Base-by-base conservation (phyloP, 2,113 vertebrate genomes). In the Hucho hucho region DNA sequence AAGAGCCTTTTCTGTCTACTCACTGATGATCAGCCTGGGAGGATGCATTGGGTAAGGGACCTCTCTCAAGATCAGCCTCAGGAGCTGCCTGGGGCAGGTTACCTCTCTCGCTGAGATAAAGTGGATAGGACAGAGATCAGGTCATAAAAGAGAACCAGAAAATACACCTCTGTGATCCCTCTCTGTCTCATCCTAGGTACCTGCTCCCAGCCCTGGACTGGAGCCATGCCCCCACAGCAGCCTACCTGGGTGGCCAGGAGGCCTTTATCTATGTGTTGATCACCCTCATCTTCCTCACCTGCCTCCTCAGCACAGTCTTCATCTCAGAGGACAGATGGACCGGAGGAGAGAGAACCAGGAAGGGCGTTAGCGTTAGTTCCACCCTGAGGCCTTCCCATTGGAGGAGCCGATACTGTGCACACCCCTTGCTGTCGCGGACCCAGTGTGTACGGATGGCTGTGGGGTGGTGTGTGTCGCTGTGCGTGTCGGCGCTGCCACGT, bases 21-120 rank as follows among this genome's bases (percentile, higher is more conserved):
- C 95, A 79, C 91, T 97, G 81, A 95, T 96, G 94, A 88, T 96
- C 89, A 95, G 95, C 89, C 66, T 96, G 1, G 95, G 96, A 0
- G 96, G 95, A 81, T 96, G 95, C 81, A 79, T 97, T 0, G 96
- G 95, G 4, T 72, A 61, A 14, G 56, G 25, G n/a, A 47, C 24
- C 14, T 53, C 13, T 66, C 66, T 68, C 16, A 32, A 6, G 1
- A 61, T n/a, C 20, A 24, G n/a, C 22, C 16, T 61, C 20, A 61
- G 20, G 20, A 32, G 32, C 32, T 61, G 59, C 20, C 6, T 61
- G 20, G 18, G 18, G 11, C 22, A 24, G 59, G 6, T n/a, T 9
- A n/a, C 9, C 4, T 63, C 9, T 63, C 6, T 18, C 14, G 9
- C 47, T 53, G 47, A 53, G 12, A 49, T 49, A 4, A 53, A 53